Percentiles rank a stretch among this genome's conserved stretches.
Conservation (phyloP, 2,113 vertebrate species). For the Damaliscus lunatus region DNA sequence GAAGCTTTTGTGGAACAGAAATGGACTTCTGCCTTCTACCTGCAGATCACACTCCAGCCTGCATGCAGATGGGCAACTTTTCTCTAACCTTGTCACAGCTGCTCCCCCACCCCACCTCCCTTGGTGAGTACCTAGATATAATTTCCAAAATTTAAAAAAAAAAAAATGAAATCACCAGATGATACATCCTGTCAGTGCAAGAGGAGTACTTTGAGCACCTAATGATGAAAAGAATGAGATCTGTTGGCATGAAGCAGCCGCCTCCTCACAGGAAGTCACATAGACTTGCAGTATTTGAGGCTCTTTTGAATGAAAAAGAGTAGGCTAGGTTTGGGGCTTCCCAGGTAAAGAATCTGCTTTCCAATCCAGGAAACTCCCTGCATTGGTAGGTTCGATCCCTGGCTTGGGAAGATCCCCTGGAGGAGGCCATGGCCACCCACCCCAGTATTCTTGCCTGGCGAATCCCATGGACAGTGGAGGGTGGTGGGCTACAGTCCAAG, state of each 20-base stretch:
- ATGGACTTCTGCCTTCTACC: background rate
- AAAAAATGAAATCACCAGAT: background rate
- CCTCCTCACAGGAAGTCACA: background rate
- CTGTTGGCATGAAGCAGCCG: background rate
- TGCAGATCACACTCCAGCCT: background rate
- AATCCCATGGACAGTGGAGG: background rate
- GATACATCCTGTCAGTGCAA: background rate
- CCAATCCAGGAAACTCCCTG: background rate
- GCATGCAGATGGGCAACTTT: background rate
- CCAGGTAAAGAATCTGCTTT: background rate
- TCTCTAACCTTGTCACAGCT: background rate
- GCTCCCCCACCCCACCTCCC: background rate
- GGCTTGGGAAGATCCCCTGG: background rate
- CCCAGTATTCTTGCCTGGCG: background rate
- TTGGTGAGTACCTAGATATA: background rate
- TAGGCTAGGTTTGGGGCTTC: background rate
- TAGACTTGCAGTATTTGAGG: background rate
- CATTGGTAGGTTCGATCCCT: background rate
- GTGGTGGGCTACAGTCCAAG: background rate
- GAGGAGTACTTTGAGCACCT: background rate
- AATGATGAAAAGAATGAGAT: background rate
- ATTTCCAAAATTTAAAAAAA: background rate
- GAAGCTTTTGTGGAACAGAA: background rate
- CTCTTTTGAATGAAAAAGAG: background rate
- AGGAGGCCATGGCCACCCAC: background rate